A percentile compares a stretch with the other conserved stretches of the same genome.
Conservation (phyloP, 2,888 invertebrate species). For the Heliconius ethilla region DNA sequence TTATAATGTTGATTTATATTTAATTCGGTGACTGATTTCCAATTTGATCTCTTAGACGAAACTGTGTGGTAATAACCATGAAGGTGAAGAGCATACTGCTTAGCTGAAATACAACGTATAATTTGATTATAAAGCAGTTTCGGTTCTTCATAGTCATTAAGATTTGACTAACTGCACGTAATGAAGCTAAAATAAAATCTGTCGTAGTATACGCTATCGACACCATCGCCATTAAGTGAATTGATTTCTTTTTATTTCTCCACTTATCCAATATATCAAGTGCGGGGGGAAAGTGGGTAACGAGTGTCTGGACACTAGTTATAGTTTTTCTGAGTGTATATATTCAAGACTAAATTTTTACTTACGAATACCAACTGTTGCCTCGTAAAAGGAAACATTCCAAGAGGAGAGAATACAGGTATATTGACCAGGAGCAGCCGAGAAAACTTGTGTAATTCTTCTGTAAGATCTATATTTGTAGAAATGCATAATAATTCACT, state of each 20-base stretch:
- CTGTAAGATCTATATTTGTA: neutral
- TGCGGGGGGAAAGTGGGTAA: neutral
- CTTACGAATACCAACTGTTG: neutral
- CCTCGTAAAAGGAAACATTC: slow-evolving; percentile 1
- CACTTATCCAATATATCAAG: too few species aligned
- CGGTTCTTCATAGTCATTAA: neutral
- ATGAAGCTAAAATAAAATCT: too few species aligned
- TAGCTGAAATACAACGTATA: neutral
- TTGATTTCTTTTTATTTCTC: too few species aligned
- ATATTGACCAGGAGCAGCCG: neutral
- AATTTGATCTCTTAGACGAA: neutral
- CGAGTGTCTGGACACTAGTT: too few species aligned
- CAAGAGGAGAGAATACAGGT: slow-evolving; percentile 7
- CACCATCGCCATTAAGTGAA: too few species aligned
- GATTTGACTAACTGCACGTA: neutral
- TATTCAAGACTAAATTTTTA: neutral
- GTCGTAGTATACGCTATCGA: too few species aligned
- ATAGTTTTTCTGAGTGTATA: neutral
- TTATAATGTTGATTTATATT: neutral
- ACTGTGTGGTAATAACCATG: neutral
- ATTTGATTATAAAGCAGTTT: neutral
- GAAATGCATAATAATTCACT: neutral
- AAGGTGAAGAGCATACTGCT: neutral
- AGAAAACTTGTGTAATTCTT: slow-evolving; percentile 1
- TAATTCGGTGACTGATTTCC: neutral